Conservation (phyloP, 2,888 invertebrate genomes). For the Xylota segnis region DNA sequence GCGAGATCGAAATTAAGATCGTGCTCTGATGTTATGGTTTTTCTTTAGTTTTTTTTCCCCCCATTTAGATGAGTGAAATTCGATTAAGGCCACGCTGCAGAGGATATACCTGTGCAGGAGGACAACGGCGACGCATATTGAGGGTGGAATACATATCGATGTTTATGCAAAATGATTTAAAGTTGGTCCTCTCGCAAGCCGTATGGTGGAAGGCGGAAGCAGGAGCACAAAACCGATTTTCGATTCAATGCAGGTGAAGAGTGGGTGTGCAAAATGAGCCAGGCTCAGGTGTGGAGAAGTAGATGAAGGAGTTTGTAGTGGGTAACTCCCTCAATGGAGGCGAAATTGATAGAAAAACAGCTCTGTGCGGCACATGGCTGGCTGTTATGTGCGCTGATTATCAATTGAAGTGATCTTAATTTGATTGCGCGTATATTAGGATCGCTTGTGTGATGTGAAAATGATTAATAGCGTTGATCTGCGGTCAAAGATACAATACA, state of each 20-base stretch:
- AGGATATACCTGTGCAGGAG: background rate
- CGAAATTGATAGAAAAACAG: constrained; percentile 36
- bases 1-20: constrained; percentile 76
- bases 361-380: constrained; percentile 26
- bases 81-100: constrained; percentile 58
- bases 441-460: constrained; percentile 71
- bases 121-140: constrained; percentile 53
- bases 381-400: constrained; percentile 64
- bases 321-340: constrained; percentile 61
- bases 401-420: constrained; percentile 76
- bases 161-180: constrained; percentile 76
- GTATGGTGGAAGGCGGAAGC: constrained; percentile 68
- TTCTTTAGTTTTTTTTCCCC: constrained; percentile 33
- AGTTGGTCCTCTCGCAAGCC: background rate
- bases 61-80: constrained; percentile 57
- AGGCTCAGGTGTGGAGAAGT: constrained; percentile 48
- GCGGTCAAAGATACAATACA: constrained; percentile 44
- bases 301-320: constrained; percentile 51
- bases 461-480: constrained; percentile 71
- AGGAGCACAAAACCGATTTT: constrained; percentile 31
- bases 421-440: constrained; percentile 67
- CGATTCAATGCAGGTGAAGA: constrained; percentile 68
- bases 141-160: constrained; percentile 76
- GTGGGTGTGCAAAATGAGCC: constrained; percentile 68
- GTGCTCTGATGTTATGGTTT: constrained; percentile 46